A percentile compares a stretch with the other conserved stretches of the same genome.
Conservation (phyloP, 2,113 vertebrate genomes). For the Dinomys branickii region DNA sequence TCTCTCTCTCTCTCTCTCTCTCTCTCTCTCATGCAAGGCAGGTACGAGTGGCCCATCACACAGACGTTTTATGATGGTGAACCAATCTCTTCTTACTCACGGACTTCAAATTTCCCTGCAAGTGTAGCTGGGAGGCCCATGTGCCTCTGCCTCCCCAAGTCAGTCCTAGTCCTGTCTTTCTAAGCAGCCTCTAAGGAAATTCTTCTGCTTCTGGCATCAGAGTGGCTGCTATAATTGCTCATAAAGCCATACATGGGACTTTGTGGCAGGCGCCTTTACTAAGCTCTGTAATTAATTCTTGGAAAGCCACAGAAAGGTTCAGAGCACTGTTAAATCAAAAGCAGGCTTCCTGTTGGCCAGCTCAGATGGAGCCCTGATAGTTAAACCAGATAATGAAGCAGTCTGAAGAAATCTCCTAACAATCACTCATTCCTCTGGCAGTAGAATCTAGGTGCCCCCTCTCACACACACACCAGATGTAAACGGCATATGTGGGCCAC, state of each 20-base stretch:
- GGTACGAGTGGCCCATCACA: neutral
- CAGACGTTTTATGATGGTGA: neutral
- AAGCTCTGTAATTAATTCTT: slow-evolving; percentile 77
- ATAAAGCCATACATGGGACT: slow-evolving; percentile 52
- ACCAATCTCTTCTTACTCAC: neutral
- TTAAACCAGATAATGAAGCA: slow-evolving; percentile 64
- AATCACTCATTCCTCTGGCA: neutral
- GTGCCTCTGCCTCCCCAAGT: neutral
- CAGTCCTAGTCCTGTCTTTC: neutral
- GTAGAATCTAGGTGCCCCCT: neutral
- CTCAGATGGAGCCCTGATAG: slow-evolving; percentile 41
- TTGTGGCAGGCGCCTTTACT: slow-evolving; percentile 59
- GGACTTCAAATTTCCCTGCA: neutral
- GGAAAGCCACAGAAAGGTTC: slow-evolving; percentile 69
- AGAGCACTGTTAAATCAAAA: slow-evolving; percentile 70
- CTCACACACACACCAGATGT: neutral
- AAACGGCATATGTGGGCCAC: accelerated
- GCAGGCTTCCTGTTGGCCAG: slow-evolving; percentile 69
- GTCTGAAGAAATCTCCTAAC: slow-evolving; percentile 28
- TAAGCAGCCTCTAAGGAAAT: slow-evolving; percentile 48
- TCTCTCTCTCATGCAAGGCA: neutral
- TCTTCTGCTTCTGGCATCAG: slow-evolving; percentile 26
- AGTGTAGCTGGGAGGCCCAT: neutral
- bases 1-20: too few relatives aligned
- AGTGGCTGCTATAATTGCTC: slow-evolving; percentile 50